A percentile compares a stretch with the other conserved stretches of the same genome.
Conservation (phyloP, 1,140 invertebrate genomes). For the Aphis gossypii region DNA sequence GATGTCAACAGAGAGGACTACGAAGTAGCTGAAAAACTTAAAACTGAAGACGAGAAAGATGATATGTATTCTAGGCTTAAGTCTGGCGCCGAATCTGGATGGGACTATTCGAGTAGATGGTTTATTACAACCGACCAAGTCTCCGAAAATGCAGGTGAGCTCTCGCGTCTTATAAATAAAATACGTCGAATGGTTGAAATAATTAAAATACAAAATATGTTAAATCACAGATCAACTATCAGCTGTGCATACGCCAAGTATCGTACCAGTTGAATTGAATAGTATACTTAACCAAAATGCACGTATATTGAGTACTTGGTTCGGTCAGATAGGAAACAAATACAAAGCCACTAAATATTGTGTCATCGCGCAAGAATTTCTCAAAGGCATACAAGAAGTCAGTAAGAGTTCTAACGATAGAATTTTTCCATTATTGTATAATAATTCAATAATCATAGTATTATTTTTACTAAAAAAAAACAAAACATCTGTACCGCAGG, state of each 20-base stretch:
- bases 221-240: slow-evolving; percentile 65
- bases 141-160: neutral
- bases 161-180: too few species aligned
- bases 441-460: neutral
- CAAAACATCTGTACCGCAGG: slow-evolving; percentile 60
- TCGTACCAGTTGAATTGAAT: slow-evolving; percentile 88
- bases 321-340: slow-evolving; percentile 66
- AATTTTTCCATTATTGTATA: slow-evolving; percentile 61
- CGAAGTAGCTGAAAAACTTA: slow-evolving; percentile 63
- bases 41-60: slow-evolving; percentile 72
- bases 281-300: slow-evolving; percentile 77
- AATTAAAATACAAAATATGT: neutral
- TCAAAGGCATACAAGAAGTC: slow-evolving; percentile 64
- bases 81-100: slow-evolving; percentile 71
- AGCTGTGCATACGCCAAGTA: slow-evolving; percentile 70
- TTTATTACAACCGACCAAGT: slow-evolving; percentile 66
- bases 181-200: neutral
- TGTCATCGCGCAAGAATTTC: slow-evolving; percentile 65
- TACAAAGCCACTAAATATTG: slow-evolving; percentile 66
- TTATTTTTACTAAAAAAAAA: slow-evolving; percentile 1
- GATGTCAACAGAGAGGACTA: slow-evolving; percentile 67
- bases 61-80: slow-evolving; percentile 77
- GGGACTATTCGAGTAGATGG: slow-evolving; percentile 73
- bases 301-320: slow-evolving; percentile 68
- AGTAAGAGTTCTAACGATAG: slow-evolving; percentile 57